Conservation (phyloP, 2,797 vertebrate species). For the Falco biarmicus region DNA sequence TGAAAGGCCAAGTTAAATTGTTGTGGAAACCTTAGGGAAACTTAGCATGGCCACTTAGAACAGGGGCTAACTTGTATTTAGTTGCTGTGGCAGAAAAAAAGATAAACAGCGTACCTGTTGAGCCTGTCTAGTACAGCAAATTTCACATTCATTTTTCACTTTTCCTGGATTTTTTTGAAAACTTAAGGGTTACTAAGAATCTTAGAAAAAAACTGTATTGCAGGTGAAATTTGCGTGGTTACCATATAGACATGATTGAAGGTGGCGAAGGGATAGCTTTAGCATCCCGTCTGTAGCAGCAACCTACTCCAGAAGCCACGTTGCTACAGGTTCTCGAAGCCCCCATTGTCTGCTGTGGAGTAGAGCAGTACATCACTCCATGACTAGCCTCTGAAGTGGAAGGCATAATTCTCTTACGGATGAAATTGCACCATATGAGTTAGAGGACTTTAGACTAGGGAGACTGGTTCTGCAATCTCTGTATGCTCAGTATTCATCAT, state of each 20-base stretch:
- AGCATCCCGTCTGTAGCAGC: neutral
- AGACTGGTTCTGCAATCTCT: neutral
- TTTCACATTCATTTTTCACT: constrained; percentile 9
- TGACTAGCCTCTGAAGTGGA: neutral
- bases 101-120: neutral
- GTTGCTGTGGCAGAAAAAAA: neutral
- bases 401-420: neutral
- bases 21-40: neutral
- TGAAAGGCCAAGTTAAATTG: constrained; percentile 14
- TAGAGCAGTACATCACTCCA: neutral
- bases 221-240: neutral
- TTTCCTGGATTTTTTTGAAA: constrained; percentile 16
- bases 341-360: neutral
- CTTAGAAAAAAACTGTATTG: neutral
- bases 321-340: neutral
- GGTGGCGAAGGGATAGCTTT: neutral
- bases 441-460: neutral
- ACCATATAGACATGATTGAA: neutral
- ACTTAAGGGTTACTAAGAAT: neutral
- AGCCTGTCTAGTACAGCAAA: neutral
- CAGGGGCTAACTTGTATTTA: neutral
- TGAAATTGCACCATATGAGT: neutral
- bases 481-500: neutral
- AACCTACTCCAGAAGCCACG: neutral
- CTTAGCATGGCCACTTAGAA: neutral